Evolutionary conservation across 1,140 invertebrate species (phyloP).

Genomic region (Anastrepha ludens): DNA sequence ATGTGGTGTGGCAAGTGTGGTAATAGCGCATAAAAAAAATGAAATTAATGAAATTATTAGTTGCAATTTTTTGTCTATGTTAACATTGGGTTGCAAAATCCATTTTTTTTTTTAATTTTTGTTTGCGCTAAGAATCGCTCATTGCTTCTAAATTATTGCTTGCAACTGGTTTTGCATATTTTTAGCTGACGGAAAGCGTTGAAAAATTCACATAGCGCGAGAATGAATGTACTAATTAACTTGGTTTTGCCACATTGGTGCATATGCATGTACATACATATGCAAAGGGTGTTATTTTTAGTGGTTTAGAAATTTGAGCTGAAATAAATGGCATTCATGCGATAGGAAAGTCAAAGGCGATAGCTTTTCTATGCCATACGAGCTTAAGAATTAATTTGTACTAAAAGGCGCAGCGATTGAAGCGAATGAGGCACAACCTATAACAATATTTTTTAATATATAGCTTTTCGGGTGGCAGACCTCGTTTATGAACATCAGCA

Average conservation of each 20-base stretch:
- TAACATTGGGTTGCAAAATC: not conserved
- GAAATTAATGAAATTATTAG: not conserved
- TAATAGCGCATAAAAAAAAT: not conserved
- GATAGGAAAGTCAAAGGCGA: too few species aligned
- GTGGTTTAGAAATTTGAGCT: too few species aligned
- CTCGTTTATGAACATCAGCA: too few species aligned
- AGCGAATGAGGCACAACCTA: too few species aligned
- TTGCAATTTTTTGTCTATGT: not conserved
- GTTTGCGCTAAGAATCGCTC: not conserved
- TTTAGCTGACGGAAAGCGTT: not conserved
- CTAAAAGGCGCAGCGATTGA: too few species aligned
- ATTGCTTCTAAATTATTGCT: not conserved
- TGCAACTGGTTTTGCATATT: conserved; percentile 8
- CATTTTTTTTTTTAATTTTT: not conserved
- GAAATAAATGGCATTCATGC: too few species aligned
- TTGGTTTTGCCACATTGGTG: not conserved
- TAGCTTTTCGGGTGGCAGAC: too few species aligned
- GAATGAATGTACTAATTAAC: conserved; percentile 19
- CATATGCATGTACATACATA: not conserved
- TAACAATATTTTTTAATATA: too few species aligned
- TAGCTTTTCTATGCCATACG: too few species aligned
- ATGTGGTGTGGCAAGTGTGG: conserved; percentile 13
- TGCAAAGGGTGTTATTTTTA: too few species aligned
- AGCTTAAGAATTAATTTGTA: too few species aligned
- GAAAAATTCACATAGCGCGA: not conserved